These are phyloP conservation scores for Drosophila borborema DNA, from an alignment of 2,888 invertebrate genomes.

Conservation along the genomic window DNA sequence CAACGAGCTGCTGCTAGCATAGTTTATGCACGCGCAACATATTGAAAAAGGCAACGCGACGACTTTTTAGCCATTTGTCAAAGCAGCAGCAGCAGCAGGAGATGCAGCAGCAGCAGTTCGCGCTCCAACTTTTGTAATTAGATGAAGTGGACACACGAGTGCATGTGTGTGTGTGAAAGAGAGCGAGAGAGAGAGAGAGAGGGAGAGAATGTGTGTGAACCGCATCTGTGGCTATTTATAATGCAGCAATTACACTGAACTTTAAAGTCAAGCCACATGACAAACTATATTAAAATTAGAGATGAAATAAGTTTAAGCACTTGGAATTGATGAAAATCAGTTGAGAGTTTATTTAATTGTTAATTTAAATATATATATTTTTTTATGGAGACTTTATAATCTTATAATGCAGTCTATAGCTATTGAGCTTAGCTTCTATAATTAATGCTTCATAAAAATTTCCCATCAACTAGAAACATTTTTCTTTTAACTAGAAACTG, in stretches of 20 bases:
- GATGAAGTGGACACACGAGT: constrained; percentile 54
- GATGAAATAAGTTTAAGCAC: neutral
- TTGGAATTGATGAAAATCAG: neutral
- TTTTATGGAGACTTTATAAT: neutral
- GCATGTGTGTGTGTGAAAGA: neutral
- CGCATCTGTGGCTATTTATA: constrained; percentile 24
- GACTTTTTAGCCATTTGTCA: constrained; percentile 66
- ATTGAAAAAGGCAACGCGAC: constrained; percentile 66
- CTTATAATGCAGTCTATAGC: neutral
- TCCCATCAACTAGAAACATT: too few species aligned
- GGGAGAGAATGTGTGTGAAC: constrained; percentile 9
- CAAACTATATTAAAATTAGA: neutral
- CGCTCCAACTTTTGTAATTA: constrained; percentile 68
- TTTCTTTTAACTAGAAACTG: too few species aligned
- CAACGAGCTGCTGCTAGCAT: constrained; percentile 5
- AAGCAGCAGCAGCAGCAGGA: constrained; percentile 12
- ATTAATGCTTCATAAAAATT: too few species aligned
- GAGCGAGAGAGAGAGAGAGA: neutral
- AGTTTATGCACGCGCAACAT: constrained; percentile 66
- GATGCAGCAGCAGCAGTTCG: constrained; percentile 21
- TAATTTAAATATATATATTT: neutral
- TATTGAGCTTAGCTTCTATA: too few species aligned
- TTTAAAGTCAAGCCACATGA: neutral
- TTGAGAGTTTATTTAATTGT: too few species aligned
- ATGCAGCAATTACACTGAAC: neutral